Base-by-base conservation (phyloP, 2,113 vertebrate genomes). In the Tachycineta bicolor region DNA sequence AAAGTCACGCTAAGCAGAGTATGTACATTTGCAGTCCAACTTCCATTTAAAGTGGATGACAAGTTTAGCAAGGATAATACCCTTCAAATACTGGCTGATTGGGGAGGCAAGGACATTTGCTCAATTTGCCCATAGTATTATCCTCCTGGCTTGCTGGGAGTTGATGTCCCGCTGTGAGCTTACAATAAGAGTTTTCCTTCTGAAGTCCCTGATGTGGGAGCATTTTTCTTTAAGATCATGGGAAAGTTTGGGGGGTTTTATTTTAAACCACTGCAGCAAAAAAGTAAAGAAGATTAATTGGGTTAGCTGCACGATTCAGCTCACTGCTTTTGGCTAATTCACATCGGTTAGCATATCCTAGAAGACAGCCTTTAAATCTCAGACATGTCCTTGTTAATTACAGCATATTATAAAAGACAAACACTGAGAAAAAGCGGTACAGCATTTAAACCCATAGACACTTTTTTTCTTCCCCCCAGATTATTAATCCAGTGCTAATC, bases 41-140 rank as follows among this genome's bases (percentile, higher is more conserved):
- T 91, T 93, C 56, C 77, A 75, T 78, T 92, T 93, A 77, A 96
- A 92, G 83, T 77, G 94, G 91, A 85, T 92, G 94, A 87, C 85
- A 95, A 95, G 86, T 94, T 92, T 90, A 95, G 86, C 71, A 85
- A 90, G 82, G 86, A 83, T 96, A 93, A 97, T 88, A 89, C 86
- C 52, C 90, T 93, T 93, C 82, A 78, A 96, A 93, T 69, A 52
- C 76, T 52, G 75, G 50, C 78, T 92, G 94, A 92, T 23, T 85
- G 92, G 70, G 89, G 47, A 92, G 75, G 79, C 77, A 84, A 90
- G 94, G 73, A 59, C 81, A 87, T 94, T 97, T 89, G 86, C 83
- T 97, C 95, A 64, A 91, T 93, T 91, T 91, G 87, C 83, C 26
- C 9, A 76, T 2, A 68, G 84, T 16, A 94, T 93, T 96, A 97